These are phyloP conservation scores for Atherinomorus stipes DNA, from an alignment of 2,113 vertebrate genomes.

Conservation along the genomic window DNA sequence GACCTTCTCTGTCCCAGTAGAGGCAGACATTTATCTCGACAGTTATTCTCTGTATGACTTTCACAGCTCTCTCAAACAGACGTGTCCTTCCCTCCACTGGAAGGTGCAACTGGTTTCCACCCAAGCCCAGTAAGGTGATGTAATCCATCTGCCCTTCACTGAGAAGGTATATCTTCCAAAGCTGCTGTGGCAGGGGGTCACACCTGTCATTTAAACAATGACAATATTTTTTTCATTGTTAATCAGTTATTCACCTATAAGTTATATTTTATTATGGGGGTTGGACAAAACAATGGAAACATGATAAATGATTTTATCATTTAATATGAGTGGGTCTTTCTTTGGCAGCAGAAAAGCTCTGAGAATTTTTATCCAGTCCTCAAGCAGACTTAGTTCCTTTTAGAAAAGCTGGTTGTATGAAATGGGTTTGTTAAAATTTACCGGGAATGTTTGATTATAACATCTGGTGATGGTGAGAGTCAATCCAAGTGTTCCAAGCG, in stretches of 20 bases:
- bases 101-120: conserved; percentile 32
- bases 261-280: too few species aligned
- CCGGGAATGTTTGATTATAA: too few species aligned
- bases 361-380: too few species aligned
- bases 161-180: conserved; percentile 33
- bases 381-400: too few species aligned
- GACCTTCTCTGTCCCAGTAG: conserved; percentile 13
- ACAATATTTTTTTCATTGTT: not conserved
- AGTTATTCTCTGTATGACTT: not conserved
- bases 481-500: too few species aligned
- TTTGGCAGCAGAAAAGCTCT: too few species aligned
- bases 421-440: too few species aligned
- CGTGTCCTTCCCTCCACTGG: conserved; percentile 6
- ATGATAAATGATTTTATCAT: too few species aligned
- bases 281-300: too few species aligned
- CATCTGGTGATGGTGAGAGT: too few species aligned
- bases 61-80: conserved; percentile 28
- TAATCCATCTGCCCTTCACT: conserved; percentile 11
- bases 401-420: too few species aligned
- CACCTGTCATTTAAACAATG: not conserved
- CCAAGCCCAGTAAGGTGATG: not conserved
- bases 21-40: conserved; percentile 21
- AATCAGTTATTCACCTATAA: not conserved
- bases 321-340: too few species aligned
- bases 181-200: conserved; percentile 22